Evolutionary conservation across 1,140 invertebrate genomes (phyloP).

Genomic region (Agrypnia vestita): DNA sequence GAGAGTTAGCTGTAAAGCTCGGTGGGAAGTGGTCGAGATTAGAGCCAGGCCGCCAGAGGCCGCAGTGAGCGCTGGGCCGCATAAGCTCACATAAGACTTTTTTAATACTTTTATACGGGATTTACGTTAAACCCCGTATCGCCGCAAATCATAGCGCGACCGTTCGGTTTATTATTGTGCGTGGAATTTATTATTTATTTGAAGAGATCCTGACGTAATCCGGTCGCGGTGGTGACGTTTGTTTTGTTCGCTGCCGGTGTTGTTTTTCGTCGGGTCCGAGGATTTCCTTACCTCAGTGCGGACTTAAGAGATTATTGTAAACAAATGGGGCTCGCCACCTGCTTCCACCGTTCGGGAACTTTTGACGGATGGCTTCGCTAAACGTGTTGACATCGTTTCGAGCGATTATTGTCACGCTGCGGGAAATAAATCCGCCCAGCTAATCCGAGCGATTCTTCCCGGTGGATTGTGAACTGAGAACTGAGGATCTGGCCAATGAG

Average conservation of each 20-base stretch:
- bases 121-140: conserved; percentile 57
- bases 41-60: conserved; percentile 66
- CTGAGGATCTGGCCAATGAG: background rate
- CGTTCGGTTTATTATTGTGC: conserved; percentile 55
- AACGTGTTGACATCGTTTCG: conserved; percentile 35
- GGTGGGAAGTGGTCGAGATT: conserved; percentile 80
- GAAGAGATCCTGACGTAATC: conserved; percentile 49
- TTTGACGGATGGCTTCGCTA: conserved; percentile 34
- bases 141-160: conserved; percentile 59
- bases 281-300: conserved; percentile 18
- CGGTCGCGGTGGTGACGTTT: conserved; percentile 36
- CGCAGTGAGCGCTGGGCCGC: conserved; percentile 51
- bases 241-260: conserved; percentile 46
- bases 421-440: conserved; percentile 13
- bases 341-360: background rate
- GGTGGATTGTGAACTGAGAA: conserved; percentile 6
- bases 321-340: conserved; percentile 21
- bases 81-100: conserved; percentile 62
- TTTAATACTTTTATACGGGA: conserved; percentile 62
- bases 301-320: conserved; percentile 50
- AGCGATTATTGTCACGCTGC: conserved; percentile 3
- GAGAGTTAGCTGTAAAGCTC: conserved; percentile 79
- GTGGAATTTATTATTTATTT: conserved; percentile 59
- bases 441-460: conserved; percentile 29
- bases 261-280: conserved; percentile 44